These are phyloP conservation scores for Adineta ricciae DNA, from an alignment of 2,888 invertebrate genomes.

Conservation along the genomic window DNA sequence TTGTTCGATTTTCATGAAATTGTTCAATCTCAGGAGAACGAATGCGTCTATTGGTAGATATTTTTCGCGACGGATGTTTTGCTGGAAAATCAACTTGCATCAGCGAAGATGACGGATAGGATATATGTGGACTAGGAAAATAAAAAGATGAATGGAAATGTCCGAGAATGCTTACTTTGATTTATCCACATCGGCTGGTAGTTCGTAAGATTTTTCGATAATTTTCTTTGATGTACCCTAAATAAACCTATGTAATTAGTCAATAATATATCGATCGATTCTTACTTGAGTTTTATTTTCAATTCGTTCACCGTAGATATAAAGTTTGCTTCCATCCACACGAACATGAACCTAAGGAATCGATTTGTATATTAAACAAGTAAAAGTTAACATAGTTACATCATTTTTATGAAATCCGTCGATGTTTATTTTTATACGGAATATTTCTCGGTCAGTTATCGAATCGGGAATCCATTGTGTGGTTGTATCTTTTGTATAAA, in stretches of 20 bases:
- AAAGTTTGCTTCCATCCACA: not conserved
- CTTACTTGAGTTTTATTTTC: not conserved
- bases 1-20: not conserved
- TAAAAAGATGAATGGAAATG: not conserved
- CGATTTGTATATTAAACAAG: not conserved
- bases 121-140: not conserved
- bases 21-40: not conserved
- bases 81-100: not conserved
- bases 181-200: not conserved
- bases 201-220: not conserved
- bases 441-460: not conserved
- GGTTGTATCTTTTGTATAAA: not conserved
- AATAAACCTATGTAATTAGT: not conserved
- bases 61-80: not conserved
- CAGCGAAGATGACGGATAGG: not conserved
- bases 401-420: not conserved
- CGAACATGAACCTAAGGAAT: not conserved
- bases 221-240: not conserved
- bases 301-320: not conserved
- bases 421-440: not conserved
- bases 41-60: not conserved
- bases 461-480: not conserved
- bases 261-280: too few relatives aligned
- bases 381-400: not conserved
- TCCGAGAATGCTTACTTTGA: not conserved